phyloP scores from a whole-genome alignment of 1,140 invertebrate species.

The Apis cerana region DNA sequence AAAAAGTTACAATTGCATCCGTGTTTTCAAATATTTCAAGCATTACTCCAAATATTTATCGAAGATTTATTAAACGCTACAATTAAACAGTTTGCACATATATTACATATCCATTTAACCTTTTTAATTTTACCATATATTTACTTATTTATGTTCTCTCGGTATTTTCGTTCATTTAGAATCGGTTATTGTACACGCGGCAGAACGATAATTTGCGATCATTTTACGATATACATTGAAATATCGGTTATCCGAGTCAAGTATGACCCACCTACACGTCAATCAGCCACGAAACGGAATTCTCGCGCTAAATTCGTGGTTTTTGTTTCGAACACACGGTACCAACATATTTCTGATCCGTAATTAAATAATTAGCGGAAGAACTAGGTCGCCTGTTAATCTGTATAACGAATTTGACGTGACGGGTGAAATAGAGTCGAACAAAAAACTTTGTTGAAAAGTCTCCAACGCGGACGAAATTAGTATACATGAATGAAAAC shows the following conservation, averaged over 20 bases:
- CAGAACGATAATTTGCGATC: not conserved
- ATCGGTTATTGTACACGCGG: too few species aligned
- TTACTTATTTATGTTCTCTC: not conserved
- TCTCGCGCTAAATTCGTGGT: not conserved
- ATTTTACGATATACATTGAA: not conserved
- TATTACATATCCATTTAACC: too few species aligned
- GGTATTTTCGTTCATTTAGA: not conserved
- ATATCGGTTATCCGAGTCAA: not conserved
- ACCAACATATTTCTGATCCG: not conserved
- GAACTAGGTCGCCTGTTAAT: not conserved
- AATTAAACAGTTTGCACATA: not conserved
- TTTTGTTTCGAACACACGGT: not conserved
- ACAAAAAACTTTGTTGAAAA: not conserved
- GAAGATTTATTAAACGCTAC: too few species aligned
- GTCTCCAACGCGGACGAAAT: not conserved
- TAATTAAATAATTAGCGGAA: conserved; percentile 15
- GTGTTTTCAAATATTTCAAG: too few species aligned
- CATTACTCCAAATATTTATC: too few species aligned
- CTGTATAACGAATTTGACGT: not conserved
- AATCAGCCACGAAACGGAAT: not conserved
- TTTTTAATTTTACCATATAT: too few species aligned
- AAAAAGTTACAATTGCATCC: too few species aligned
- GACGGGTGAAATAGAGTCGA: too few species aligned
- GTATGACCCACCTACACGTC: not conserved
- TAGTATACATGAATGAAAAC: not conserved